Percentiles rank a stretch among this genome's conserved stretches.
Evolutionary conservation across 2,113 vertebrate species (phyloP).

Genomic region (Notechis scutatus): DNA sequence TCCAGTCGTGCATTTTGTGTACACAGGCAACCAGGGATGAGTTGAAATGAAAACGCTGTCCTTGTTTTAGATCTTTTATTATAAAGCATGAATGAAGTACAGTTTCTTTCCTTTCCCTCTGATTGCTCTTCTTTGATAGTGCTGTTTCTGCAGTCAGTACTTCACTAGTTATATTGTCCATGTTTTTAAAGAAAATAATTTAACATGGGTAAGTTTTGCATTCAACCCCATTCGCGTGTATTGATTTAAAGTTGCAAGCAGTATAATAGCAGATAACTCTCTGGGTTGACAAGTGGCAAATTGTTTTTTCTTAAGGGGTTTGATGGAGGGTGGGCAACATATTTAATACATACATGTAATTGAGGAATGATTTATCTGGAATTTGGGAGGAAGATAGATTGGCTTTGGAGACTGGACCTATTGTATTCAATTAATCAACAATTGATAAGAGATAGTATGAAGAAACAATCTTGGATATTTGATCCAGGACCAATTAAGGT

Average conservation of each 20-base stretch:
- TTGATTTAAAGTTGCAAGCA: not conserved
- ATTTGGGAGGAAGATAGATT: not conserved
- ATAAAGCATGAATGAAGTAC: not conserved
- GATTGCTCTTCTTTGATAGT: not conserved
- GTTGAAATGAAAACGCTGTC: not conserved
- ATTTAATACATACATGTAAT: not conserved
- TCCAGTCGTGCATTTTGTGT: not conserved
- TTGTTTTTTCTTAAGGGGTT: not conserved
- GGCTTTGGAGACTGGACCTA: not conserved
- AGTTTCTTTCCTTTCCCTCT: not conserved
- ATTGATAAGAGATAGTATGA: not conserved
- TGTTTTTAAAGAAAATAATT: not conserved
- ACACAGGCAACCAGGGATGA: not conserved
- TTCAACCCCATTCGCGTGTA: not conserved
- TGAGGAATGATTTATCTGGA: not conserved
- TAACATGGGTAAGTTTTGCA: not conserved
- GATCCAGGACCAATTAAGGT: not conserved
- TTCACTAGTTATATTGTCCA: not conserved
- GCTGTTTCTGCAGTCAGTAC: not conserved
- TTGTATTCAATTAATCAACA: not conserved
- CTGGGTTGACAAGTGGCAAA: not conserved
- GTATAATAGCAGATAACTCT: not conserved
- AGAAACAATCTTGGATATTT: not conserved
- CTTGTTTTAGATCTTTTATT: not conserved
- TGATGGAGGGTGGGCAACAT: not conserved